Evolutionary conservation across 2,797 vertebrate genomes (phyloP).

Genomic region (Corythornis leucogaster): DNA sequence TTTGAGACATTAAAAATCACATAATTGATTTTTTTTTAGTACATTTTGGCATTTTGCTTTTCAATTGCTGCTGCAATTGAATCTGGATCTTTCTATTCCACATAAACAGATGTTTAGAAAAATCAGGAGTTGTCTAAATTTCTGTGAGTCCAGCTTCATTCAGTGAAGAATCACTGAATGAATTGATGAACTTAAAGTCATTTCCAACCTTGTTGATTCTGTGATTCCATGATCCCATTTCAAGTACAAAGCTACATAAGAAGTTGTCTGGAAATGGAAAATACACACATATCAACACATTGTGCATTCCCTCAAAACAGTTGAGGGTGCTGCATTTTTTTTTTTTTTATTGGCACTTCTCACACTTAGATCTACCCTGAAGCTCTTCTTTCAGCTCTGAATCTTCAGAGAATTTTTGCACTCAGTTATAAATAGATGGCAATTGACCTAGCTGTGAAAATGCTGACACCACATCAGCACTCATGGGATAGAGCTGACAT

Average conservation of each 20-base stretch:
- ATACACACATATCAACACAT: background rate
- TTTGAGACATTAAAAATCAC: background rate
- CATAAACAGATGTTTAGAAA: background rate
- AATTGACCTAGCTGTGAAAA: constrained; percentile 5
- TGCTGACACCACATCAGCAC: background rate
- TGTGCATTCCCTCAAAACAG: background rate
- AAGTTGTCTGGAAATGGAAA: background rate
- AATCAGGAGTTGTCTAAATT: background rate
- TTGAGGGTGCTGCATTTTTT: background rate
- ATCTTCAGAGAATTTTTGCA: background rate
- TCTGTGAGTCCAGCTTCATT: background rate
- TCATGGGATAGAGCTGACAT: background rate
- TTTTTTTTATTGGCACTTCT: background rate
- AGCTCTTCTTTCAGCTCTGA: background rate
- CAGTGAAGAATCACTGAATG: no score
- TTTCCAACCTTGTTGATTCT: no score
- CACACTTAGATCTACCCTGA: background rate
- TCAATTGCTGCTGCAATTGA: background rate
- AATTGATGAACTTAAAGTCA: no score
- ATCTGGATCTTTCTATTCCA: background rate
- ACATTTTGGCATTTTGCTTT: background rate
- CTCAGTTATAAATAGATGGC: background rate
- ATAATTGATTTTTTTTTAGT: background rate
- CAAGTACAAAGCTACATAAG: background rate
- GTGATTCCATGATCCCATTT: background rate